Base-by-base conservation (phyloP, 2,797 vertebrate genomes). In the Xiphorhynchus erythropygius region DNA sequence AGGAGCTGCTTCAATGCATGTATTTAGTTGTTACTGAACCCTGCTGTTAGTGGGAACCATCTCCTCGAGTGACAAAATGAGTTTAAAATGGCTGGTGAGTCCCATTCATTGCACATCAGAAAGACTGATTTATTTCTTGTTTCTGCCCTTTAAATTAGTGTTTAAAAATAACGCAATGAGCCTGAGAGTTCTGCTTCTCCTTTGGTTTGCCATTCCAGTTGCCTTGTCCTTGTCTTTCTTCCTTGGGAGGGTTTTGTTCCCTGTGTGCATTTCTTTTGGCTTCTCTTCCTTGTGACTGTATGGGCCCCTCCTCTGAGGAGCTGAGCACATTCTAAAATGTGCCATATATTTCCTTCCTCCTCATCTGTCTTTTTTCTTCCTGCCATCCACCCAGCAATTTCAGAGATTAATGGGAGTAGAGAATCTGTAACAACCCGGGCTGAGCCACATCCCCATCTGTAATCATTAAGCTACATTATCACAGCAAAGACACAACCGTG, bases 401-500 rank as follows among this genome's bases (percentile, higher is more conserved):
- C 22, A n/a, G 33, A 78, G 32, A 56, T 47, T 27, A 55, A 78
- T 74, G 64, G 44, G 13, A 90, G 28, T 5, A 28, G 39, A 84
- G 41, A 62, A 21, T 25, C 22, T 55, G 60, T 70, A 30, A 74
- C 39, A 71, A 13, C 46, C 46, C 3, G 11, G 23, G 11, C 42
- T 60, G 50, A 39, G 24, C 52, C 25, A 22, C 47, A 14, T 62
- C 35, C 18, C 47, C 44, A 5, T 71, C 41, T 83, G 39, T 74
- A 69, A 44, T 53, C 19, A 21, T 64, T 32, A 50, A 82, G 33
- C n/a, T 16, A 13, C 30, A 2, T 49, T 71, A 24, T 47, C 69
- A n/a, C 0, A 2, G 30, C 69, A 42, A 39, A 19, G 23, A 18
- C 0, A 10, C 37, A 39, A 14, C 33, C 8, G 10, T 0, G 0